Percentiles rank a stretch among this genome's conserved stretches.
phyloP scores from a whole-genome alignment of 1,140 invertebrate genomes.

The Cydia pomonella region DNA sequence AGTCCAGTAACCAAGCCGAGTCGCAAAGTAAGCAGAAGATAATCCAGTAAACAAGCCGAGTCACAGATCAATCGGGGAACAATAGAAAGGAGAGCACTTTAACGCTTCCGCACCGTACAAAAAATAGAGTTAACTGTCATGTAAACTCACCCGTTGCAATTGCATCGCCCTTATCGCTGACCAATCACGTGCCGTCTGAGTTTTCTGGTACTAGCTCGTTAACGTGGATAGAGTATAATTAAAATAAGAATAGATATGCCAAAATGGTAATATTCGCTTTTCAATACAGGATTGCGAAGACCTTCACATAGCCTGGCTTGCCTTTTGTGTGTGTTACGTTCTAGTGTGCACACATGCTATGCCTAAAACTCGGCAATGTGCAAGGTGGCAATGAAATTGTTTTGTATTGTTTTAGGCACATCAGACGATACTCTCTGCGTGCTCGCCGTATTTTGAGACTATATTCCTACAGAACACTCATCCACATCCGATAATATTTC shows the following conservation, averaged over 20 bases:
- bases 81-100: not conserved
- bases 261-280: conserved; percentile 57
- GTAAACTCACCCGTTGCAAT: not conserved
- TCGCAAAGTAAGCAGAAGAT: not conserved
- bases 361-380: conserved; percentile 2
- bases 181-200: not conserved
- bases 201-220: not conserved
- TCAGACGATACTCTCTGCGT: conserved; percentile 95
- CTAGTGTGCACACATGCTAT: conserved; percentile 20
- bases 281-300: conserved; percentile 56
- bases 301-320: conserved; percentile 60
- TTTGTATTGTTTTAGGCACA: conserved; percentile 85
- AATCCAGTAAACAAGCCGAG: not conserved
- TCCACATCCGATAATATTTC: conserved; percentile 95
- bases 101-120: conserved; percentile 13
- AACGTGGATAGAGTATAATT: conserved; percentile 43
- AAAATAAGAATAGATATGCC: conserved; percentile 62
- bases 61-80: not conserved
- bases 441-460: conserved; percentile 96
- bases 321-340: conserved; percentile 41
- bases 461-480: conserved; percentile 95
- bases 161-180: not conserved
- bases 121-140: not conserved
- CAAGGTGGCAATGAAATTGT: not conserved
- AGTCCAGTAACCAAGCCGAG: not conserved